Evolutionary conservation across 2,888 invertebrate genomes (phyloP), one percentile per base, ranked within the genome.

Genomic region (Netelia inedita): DNA sequence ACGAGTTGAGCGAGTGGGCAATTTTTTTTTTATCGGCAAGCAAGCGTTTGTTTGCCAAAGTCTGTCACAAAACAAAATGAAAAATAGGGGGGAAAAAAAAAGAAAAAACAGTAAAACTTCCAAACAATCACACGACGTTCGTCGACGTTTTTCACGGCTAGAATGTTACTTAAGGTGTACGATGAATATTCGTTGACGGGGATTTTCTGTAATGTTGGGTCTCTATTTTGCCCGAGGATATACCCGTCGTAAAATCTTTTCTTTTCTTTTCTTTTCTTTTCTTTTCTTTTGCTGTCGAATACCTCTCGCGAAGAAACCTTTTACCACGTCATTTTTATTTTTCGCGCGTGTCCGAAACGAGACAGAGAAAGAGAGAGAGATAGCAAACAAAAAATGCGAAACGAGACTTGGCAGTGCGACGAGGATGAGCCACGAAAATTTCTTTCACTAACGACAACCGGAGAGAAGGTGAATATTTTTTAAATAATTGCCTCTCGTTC

Each of bases 111-210:
- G 11, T 43, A 68, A 79, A 86, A 85, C 75, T 91, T 88, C 85
- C 88, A 86, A 88, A 89, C 88, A 89, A 88, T 89, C 89, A 88
- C 55, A 86, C 65, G 79, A 85, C 80, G 65, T 85, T 86, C 75
- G 55, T 85, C 78, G 78, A 81, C 74, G 86, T 88, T 86, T 88
- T 46, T 82, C 76, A 90, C 80, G 91, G 90, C 91, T 90, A 88
- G 88, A 89, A 89, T 88, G 91, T 91, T 92, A 92, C 92, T 92
- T 92, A 92, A 92, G 86, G 69, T 87, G 85, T 82, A 85, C 82
- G 83, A 88, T 72, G 69, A 85, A 21, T 16, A 28, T 68, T 61
- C 28, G 65, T 50, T 46, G 41, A 41, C 68, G 53, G 43, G 74
- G 10, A 16, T 50, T 16, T 46, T 6, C 28, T 72, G 19, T 72